These are phyloP conservation scores for Platyura marginata DNA, from an alignment of 1,140 invertebrate species.

Conservation along the genomic window DNA sequence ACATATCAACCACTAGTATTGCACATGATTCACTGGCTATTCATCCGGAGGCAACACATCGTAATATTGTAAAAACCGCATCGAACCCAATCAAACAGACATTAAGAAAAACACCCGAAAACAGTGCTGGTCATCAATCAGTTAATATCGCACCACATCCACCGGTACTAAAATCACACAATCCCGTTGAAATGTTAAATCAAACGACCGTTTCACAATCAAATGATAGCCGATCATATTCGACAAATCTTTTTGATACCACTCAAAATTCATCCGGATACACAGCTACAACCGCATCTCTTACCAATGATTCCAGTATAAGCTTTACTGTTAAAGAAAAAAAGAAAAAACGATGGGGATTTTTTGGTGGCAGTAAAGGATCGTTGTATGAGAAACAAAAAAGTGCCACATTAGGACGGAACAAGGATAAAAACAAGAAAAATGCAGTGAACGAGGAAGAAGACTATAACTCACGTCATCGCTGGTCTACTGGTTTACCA, in stretches of 20 bases:
- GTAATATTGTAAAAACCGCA: too few relatives aligned
- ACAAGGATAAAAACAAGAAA: constrained; percentile 29
- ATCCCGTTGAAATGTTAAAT: background rate
- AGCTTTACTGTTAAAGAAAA: constrained; percentile 29
- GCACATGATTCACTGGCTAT: background rate
- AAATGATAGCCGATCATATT: background rate
- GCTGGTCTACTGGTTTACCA: constrained; percentile 44
- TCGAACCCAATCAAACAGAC: background rate
- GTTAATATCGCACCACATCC: background rate
- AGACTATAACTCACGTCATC: constrained; percentile 30
- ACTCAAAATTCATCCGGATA: background rate
- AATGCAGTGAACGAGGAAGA: constrained; percentile 10
- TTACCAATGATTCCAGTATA: background rate
- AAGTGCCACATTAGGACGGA: constrained; percentile 40
- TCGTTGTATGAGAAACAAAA: constrained; percentile 28
- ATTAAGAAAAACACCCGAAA: too few relatives aligned
- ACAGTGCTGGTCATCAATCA: background rate
- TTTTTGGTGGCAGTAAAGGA: constrained; percentile 32
- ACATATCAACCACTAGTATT: background rate
- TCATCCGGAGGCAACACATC: background rate
- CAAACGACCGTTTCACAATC: background rate
- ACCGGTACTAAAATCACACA: background rate
- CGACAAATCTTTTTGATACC: background rate
- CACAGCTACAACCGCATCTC: background rate
- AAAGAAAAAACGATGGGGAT: constrained; percentile 39